A percentile compares a stretch with the other conserved stretches of the same genome.
phyloP scores from a whole-genome alignment of 2,797 vertebrate genomes.

The Trichosurus vulpecula region DNA sequence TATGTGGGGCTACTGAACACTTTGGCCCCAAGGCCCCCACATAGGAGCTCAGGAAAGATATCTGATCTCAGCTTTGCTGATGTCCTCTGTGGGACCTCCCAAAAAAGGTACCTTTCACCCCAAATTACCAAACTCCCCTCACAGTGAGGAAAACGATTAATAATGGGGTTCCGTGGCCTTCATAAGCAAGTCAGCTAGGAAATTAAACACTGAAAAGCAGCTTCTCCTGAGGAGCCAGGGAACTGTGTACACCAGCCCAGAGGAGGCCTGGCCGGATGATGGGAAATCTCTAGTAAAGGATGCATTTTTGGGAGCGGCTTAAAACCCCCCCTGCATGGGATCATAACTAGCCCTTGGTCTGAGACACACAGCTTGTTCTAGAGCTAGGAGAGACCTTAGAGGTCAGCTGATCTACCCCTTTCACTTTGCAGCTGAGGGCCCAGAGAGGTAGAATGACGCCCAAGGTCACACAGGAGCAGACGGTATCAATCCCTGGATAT shows the following conservation, averaged over 20 bases:
- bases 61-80: constrained; percentile 58
- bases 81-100: constrained; percentile 40
- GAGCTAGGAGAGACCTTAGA: neutral
- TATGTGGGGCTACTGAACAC: constrained; percentile 38
- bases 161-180: neutral
- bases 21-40: constrained; percentile 30
- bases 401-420: neutral
- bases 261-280: neutral
- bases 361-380: neutral
- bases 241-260: neutral
- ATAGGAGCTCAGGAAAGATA: constrained; percentile 46
- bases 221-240: neutral
- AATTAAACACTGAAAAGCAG: neutral
- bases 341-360: too few relatives aligned
- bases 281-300: neutral
- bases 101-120: constrained; percentile 43
- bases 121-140: constrained; percentile 23
- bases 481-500: neutral
- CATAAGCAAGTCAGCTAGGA: neutral
- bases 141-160: neutral
- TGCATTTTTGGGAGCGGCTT: neutral
- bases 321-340: neutral
- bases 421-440: neutral
- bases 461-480: neutral
- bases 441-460: neutral